Percentiles rank a stretch among this genome's conserved stretches.
Evolutionary conservation across 2,888 invertebrate species (phyloP).

Genomic region (Galeruca laticollis): DNA sequence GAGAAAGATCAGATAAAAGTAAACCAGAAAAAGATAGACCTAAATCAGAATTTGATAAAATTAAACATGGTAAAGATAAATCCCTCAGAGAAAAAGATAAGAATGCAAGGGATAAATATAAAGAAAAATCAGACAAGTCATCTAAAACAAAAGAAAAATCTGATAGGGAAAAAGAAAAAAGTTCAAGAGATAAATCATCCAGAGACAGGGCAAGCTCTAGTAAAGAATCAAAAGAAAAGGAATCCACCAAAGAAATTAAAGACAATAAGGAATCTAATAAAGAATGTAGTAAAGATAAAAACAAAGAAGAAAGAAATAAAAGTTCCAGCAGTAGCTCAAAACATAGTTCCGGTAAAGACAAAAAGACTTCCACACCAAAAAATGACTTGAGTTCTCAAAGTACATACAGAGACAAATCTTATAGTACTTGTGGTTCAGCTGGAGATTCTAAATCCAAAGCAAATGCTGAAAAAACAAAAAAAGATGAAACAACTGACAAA

Average conservation of each 20-base stretch:
- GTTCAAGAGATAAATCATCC: conserved; percentile 22
- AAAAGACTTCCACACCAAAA: conserved; percentile 39
- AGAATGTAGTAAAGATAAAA: conserved; percentile 20
- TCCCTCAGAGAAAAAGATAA: conserved; percentile 39
- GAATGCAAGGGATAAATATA: conserved; percentile 12
- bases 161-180: conserved; percentile 40
- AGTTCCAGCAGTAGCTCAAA: conserved; percentile 43
- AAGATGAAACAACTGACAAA: conserved; percentile 51
- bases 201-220: conserved; percentile 30
- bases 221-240: conserved; percentile 17
- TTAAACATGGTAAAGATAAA: conserved; percentile 47
- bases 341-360: conserved; percentile 23
- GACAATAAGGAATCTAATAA: conserved; percentile 30
- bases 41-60: conserved; percentile 48
- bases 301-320: conserved; percentile 38
- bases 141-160: conserved; percentile 32
- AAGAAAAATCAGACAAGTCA: conserved; percentile 19
- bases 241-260: conserved; percentile 10
- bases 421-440: conserved; percentile 51
- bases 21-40: conserved; percentile 26
- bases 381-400: conserved; percentile 38
- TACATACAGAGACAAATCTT: conserved; percentile 50
- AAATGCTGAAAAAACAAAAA: conserved; percentile 43
- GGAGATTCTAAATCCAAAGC: conserved; percentile 53
- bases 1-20: conserved; percentile 30